Conservation (phyloP, 1,140 invertebrate species). For the Cryptotermes secundus region DNA sequence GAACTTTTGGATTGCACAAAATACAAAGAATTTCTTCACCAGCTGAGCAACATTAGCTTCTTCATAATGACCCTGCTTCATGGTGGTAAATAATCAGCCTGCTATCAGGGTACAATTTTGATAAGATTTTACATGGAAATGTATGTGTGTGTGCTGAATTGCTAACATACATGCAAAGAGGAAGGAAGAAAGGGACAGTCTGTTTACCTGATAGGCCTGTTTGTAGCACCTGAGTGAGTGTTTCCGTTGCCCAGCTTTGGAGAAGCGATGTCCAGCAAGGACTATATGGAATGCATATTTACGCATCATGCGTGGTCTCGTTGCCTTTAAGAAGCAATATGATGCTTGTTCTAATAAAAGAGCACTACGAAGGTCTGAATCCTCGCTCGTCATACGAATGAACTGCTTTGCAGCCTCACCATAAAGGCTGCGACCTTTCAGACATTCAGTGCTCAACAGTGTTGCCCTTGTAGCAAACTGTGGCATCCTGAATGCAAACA, state of each 20-base stretch:
- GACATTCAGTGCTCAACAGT: constrained; percentile 81
- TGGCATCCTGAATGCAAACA: constrained; percentile 63
- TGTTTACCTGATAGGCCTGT: constrained; percentile 83
- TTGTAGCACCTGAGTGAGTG: constrained; percentile 90
- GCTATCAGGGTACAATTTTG: too few species aligned
- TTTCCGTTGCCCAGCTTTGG: constrained; percentile 86
- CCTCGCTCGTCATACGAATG: constrained; percentile 93
- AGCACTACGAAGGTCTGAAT: constrained; percentile 87
- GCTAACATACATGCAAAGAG: not conserved
- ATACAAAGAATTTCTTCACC: too few species aligned
- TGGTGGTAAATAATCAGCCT: too few species aligned
- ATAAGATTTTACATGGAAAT: too few species aligned
- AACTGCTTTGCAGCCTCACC: constrained; percentile 90
- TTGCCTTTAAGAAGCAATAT: constrained; percentile 80
- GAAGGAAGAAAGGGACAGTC: not conserved
- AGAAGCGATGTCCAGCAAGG: constrained; percentile 88
- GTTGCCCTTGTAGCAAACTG: constrained; percentile 90
- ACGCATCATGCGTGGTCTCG: constrained; percentile 73
- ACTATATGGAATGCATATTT: constrained; percentile 98
- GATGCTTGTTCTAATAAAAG: constrained; percentile 93
- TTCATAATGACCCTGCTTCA: too few species aligned
- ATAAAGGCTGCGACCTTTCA: constrained; percentile 73
- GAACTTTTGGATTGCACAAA: too few species aligned
- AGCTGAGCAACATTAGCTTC: too few species aligned
- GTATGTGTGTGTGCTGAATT: too few species aligned